A percentile compares a stretch with the other conserved stretches of the same genome.
Evolutionary conservation across 1,140 invertebrate genomes (phyloP).

Genomic region (Papilio machaon): DNA sequence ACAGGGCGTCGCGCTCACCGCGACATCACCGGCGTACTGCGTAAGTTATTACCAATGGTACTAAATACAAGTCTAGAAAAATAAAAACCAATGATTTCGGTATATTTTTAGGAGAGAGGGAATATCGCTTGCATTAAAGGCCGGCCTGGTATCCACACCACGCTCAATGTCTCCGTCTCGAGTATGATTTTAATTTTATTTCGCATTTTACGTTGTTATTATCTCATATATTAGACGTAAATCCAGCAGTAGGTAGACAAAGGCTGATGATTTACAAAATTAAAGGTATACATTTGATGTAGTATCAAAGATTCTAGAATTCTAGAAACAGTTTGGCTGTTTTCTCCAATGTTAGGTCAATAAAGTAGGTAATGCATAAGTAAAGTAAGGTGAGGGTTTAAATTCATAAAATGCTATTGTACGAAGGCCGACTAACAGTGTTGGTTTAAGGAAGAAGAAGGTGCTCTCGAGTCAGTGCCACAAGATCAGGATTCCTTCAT

Average conservation of each 20-base stretch:
- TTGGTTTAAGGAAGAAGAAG: slow-evolving; percentile 55
- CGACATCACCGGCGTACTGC: slow-evolving; percentile 55
- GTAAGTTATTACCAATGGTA: slow-evolving; percentile 49
- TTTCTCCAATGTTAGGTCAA: too few relatives aligned
- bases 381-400: neutral
- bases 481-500: slow-evolving; percentile 73
- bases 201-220: neutral
- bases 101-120: slow-evolving; percentile 61
- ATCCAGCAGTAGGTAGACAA: too few relatives aligned
- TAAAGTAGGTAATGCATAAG: too few relatives aligned
- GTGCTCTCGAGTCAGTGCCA: slow-evolving; percentile 52
- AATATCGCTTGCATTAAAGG: slow-evolving; percentile 68
- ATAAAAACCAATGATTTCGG: neutral
- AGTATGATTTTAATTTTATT: slow-evolving; percentile 47
- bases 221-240: neutral
- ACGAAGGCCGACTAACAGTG: slow-evolving; percentile 11
- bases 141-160: slow-evolving; percentile 67
- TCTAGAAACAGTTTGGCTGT: too few relatives aligned
- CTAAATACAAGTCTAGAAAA: neutral
- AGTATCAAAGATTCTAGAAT: too few relatives aligned
- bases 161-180: slow-evolving; percentile 59
- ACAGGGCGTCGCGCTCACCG: slow-evolving; percentile 54
- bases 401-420: neutral
- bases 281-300: too few relatives aligned
- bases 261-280: too few relatives aligned